Conservation (phyloP, 2,888 invertebrate genomes). For the Archaeoteleia sp. region DNA sequence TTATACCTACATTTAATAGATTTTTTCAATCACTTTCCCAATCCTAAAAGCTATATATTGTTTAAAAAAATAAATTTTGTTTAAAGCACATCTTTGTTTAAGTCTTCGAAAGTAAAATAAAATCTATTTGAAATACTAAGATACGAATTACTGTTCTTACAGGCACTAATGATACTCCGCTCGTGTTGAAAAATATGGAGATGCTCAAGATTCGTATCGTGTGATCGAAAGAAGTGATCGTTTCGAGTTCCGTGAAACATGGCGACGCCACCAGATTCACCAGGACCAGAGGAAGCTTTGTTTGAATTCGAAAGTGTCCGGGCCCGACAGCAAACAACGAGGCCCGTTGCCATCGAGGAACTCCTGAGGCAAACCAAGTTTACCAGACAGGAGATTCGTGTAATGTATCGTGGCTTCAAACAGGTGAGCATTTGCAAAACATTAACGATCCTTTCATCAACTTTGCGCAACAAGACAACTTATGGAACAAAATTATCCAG, state of each 20-base stretch:
- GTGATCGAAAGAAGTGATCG: constrained; percentile 13
- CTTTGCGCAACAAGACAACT: no score
- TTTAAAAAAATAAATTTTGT: no score
- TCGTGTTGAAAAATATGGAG: constrained; percentile 12
- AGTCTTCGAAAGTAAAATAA: no score
- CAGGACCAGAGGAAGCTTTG: constrained; percentile 87
- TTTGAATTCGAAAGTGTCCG: constrained; percentile 89
- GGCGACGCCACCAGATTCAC: constrained; percentile 91
- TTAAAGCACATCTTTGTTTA: no score
- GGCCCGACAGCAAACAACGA: constrained; percentile 82
- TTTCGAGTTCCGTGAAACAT: constrained; percentile 72
- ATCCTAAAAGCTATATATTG: no score
- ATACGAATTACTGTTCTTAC: no score
- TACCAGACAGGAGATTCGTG: constrained; percentile 94
- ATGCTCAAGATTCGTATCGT: constrained; percentile 12
- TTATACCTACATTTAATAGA: no score
- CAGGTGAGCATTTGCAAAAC: constrained; percentile 77
- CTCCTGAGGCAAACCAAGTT: constrained; percentile 95
- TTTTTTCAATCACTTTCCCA: no score
- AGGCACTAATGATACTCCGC: no score
- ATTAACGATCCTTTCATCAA: no score
- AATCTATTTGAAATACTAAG: no score
- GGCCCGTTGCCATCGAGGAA: constrained; percentile 92
- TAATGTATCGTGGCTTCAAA: constrained; percentile 98
- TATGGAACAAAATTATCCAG: no score